phyloP scores from a whole-genome alignment of 2,113 vertebrate species.

The Rhinolophus sinicus region DNA sequence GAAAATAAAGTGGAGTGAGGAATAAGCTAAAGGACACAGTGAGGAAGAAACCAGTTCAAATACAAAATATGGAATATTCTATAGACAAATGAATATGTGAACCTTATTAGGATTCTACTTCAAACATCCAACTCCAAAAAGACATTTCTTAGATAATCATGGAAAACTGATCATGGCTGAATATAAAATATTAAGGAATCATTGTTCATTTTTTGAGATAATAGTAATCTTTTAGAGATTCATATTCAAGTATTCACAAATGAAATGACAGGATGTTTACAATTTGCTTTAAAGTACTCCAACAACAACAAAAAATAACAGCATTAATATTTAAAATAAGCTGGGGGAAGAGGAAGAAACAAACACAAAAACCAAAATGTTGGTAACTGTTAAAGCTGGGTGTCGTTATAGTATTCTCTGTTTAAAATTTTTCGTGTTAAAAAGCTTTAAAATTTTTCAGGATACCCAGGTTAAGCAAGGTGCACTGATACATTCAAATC shows the following conservation, averaged over 20 bases:
- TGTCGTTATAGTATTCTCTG: neutral
- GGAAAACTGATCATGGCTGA: neutral
- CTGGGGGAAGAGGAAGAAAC: neutral
- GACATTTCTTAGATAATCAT: neutral
- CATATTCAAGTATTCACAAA: neutral
- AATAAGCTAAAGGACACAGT: neutral
- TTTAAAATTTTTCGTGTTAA: neutral
- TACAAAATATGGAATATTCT: neutral
- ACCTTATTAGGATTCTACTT: neutral
- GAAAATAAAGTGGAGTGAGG: neutral
- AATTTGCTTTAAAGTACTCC: neutral
- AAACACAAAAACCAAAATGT: neutral
- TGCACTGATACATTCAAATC: neutral
- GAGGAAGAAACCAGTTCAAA: neutral
- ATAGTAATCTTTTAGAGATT: neutral
- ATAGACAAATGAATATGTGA: neutral
- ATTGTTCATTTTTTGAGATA: neutral
- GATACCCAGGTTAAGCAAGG: neutral
- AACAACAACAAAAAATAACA: neutral
- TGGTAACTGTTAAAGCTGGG: neutral
- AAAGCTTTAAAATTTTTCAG: neutral
- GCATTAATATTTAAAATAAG: neutral
- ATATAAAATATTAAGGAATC: slow-evolving; percentile 1
- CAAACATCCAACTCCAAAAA: neutral
- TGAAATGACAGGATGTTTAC: neutral